Conservation (phyloP, 1,140 invertebrate genomes). For the Plodia interpunctella region DNA sequence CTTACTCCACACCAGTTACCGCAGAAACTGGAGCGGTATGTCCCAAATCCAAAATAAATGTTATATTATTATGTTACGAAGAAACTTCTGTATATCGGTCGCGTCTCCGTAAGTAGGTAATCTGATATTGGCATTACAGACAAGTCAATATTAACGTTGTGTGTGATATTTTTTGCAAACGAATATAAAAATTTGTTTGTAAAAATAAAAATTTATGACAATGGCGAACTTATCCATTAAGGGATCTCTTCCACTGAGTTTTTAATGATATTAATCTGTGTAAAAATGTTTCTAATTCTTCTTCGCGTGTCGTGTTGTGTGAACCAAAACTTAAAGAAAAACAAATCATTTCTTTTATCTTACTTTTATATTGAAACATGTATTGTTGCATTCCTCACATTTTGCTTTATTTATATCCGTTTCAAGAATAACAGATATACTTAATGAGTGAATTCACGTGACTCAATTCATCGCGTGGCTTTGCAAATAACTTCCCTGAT, state of each 20-base stretch:
- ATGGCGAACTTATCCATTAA: no score
- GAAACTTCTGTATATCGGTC: not conserved
- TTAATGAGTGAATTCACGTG: not conserved
- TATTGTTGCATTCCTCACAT: not conserved
- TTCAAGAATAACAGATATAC: not conserved
- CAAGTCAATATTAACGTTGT: no score
- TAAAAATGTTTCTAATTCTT: no score
- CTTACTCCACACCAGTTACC: not conserved
- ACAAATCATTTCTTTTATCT: no score
- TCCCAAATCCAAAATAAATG: constrained; percentile 4
- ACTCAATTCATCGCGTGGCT: not conserved
- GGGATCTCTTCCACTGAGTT: no score
- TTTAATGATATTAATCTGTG: no score
- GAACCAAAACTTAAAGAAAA: no score
- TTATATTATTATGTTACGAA: not conserved
- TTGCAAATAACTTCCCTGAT: constrained; percentile 1
- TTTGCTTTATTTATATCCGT: constrained; percentile 1
- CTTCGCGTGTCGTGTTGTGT: no score
- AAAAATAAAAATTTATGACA: no score
- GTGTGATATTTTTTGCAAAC: no score
- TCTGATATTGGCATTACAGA: not conserved
- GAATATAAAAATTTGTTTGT: no score
- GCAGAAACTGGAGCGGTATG: not conserved
- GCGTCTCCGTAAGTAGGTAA: not conserved
- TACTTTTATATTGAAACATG: not conserved